These are phyloP conservation scores for Thaumatotibia leucotreta DNA, from an alignment of 1,140 invertebrate species.

Conservation along the genomic window DNA sequence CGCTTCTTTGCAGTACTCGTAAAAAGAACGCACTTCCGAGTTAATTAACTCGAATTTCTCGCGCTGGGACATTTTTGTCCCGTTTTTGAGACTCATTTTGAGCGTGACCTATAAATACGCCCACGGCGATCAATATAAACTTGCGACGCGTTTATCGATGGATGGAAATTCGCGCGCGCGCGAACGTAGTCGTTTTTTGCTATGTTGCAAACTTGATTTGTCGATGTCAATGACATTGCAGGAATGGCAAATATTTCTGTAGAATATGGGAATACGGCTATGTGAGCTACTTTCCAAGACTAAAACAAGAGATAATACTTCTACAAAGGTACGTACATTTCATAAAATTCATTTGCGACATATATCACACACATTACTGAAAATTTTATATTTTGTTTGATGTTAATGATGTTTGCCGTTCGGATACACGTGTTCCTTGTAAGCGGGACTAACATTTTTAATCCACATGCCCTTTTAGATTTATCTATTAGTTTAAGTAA, in stretches of 20 bases:
- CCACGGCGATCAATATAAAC: constrained; percentile 59
- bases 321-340: background rate
- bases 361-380: background rate
- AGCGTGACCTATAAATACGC: constrained; percentile 36
- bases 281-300: background rate
- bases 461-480: too few species aligned
- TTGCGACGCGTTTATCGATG: constrained; percentile 45
- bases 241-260: constrained; percentile 6
- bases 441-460: too few species aligned
- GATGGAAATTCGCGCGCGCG: constrained; percentile 67
- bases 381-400: background rate
- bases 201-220: constrained; percentile 26
- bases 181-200: constrained; percentile 25
- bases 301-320: background rate
- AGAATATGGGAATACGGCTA: background rate
- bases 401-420: background rate
- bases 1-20: constrained; percentile 82
- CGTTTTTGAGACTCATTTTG: constrained; percentile 61
- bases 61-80: constrained; percentile 63
- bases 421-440: background rate
- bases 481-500: too few species aligned
- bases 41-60: constrained; percentile 76
- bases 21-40: constrained; percentile 78
- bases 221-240: constrained; percentile 27
- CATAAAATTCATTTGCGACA: background rate